Base-by-base conservation (phyloP, 2,888 invertebrate species). In the Drosophila niveifrons region DNA sequence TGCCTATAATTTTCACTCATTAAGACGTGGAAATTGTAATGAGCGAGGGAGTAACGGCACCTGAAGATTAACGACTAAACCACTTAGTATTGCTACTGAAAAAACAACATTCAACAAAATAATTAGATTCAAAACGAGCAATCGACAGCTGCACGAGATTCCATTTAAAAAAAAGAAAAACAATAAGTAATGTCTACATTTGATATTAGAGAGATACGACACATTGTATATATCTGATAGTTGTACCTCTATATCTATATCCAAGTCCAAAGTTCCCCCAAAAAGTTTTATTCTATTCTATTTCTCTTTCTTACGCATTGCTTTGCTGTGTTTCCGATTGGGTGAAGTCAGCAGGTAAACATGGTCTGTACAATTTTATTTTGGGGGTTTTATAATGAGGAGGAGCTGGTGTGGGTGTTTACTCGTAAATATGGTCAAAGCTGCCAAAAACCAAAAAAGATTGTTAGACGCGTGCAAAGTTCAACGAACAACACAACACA, bases 1-100 rank as follows among this genome's bases (percentile, higher is more conserved):
- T 65, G 39, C 1, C 55, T 64, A 53, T 68, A 64, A 78, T 78
- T 78, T 72, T 48, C 44, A 1, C 18, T 18, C 47, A 61, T 51
- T 61, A 48, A 9, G 34, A n/a, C 46, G 4, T 36, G 18, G 55
- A 61, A 73, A 56, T 67, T 67, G 8, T 47, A 53, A 67, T 72
- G 7, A 51, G 55, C n/a, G 62, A 55, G 77, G 47, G 66, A 51
- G 66, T 41, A 66, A 51, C 55, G 28, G 34, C 62, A 59, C 9
- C 67, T 59, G 47, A 23, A 44, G 23, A 56, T 64, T 55, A 64
- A 51, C 34, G 29, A 34, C 48, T 11, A 56, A 44, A 52, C 29
- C 18, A 53, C 41, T 57, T 61, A 52, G 23, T 47, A 23, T 18
- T 13, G 23, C n/a, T 70, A 59, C 28, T 29, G 39, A n/a, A 13